Conservation (phyloP, 2,888 invertebrate genomes). For the Calephelis perditalis region DNA sequence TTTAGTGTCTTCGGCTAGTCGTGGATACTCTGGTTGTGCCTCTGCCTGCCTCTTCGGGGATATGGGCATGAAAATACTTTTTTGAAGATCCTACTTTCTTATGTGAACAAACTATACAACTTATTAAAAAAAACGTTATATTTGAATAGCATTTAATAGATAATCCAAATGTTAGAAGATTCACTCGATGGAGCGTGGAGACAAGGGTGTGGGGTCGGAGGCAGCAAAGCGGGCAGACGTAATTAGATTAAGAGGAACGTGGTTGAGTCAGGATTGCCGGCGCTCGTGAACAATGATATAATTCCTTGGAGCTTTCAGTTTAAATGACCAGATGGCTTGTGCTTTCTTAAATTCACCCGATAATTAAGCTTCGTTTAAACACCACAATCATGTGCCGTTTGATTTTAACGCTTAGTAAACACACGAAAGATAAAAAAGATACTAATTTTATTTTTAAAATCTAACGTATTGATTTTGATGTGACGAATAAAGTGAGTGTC, state of each 20-base stretch:
- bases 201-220: slow-evolving; percentile 37
- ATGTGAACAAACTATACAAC: no score
- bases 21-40: no score
- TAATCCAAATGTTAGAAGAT: slow-evolving; percentile 12
- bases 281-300: slow-evolving; percentile 58
- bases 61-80: no score
- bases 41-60: no score
- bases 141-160: background rate
- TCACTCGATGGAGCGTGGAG: slow-evolving; percentile 11
- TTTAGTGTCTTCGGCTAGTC: no score
- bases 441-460: no score
- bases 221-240: slow-evolving; percentile 64
- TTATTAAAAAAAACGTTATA: background rate
- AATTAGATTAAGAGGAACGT: slow-evolving; percentile 69
- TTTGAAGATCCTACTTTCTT: no score
- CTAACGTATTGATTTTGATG: no score
- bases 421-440: no score
- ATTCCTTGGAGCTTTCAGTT: slow-evolving; percentile 52
- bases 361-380: slow-evolving; percentile 23
- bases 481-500: no score
- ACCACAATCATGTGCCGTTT: background rate
- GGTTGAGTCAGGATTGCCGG: slow-evolving; percentile 53
- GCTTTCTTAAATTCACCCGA: slow-evolving; percentile 37
- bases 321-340: slow-evolving; percentile 43
- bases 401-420: no score